Base-by-base conservation (phyloP, 53 echinoderm and acorn worm species). In the Arbacia lixula region DNA sequence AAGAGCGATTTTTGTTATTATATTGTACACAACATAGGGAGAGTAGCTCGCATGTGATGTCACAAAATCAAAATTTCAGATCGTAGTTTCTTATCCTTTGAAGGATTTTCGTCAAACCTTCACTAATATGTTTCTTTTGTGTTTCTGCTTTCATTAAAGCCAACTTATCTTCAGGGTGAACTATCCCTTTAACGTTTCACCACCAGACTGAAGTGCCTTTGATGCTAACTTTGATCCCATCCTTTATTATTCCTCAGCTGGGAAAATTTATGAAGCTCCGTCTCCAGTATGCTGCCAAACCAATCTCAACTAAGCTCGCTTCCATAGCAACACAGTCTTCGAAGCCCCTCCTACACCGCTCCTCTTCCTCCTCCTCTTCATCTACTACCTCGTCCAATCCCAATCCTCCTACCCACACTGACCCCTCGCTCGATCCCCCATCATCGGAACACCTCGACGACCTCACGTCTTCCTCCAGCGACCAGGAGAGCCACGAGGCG, bases 231-330 rank as follows among this genome's bases (percentile, higher is more conserved):
- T n/a, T n/a, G n/a, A n/a, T n/a, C n/a, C n/a, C n/a, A 22, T 21
- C 17, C 5, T 36, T 66, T 37, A 20, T 64, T 87, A 25, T 71
- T 78, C 27, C 30, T 22, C 71, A 96, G 96, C 56, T 96, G 20
- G 96, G 96, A 21, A 91, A 93, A 65, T 91, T 79, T 85, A 97
- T 97, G 94, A 97, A 97, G 82, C 53, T 97, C 34, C 91, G 93
- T 62, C 90, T 97, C 11, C 98, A 97, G 71, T 97, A 94, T 65
- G 85, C 94, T 12, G 69, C 92, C 26, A 84, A 88, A 30, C 31
- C 83, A 50, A 31, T 76, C 12, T 32, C 86, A 74, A 71, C 16
- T 19, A 78, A 28, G 26, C 43, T 72, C 56, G 27, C 58, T 69
- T 12, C 78, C 87, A 2, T 65, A 12, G 72, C 87, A 42, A 76